phyloP scores from a whole-genome alignment of 2,113 vertebrate genomes.

The Oreochromis aureus region DNA sequence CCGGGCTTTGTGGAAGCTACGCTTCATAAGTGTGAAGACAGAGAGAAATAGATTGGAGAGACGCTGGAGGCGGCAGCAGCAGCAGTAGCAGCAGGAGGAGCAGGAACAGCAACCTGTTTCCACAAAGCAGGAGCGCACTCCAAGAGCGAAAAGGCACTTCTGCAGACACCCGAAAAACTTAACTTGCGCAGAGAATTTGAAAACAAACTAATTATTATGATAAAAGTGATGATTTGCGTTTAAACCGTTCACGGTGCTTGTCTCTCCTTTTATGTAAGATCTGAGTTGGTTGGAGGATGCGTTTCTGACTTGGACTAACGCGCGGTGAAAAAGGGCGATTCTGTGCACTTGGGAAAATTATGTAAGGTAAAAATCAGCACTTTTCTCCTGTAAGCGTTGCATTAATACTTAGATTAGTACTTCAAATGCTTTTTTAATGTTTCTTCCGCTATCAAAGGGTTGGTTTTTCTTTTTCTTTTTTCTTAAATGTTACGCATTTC shows the following conservation, averaged over 20 bases:
- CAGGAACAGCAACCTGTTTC: not conserved
- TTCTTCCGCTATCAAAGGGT: not conserved
- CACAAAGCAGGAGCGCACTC: conserved; percentile 22
- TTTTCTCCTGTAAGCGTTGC: not conserved
- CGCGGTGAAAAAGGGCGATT: conserved; percentile 46
- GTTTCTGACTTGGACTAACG: conserved; percentile 63
- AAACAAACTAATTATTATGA: not conserved
- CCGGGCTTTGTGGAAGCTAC: conserved; percentile 38
- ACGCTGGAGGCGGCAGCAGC: conserved; percentile 15
- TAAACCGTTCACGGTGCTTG: not conserved
- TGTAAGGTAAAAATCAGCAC: conserved; percentile 70
- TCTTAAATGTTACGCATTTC: not conserved
- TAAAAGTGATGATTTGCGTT: not conserved
- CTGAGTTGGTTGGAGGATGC: conserved; percentile 32
- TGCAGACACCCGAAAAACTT: not conserved
- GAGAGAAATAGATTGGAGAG: conserved; percentile 33
- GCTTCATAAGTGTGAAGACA: conserved; percentile 67
- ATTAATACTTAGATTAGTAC: not conserved
- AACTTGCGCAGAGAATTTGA: not conserved
- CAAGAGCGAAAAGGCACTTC: not conserved
- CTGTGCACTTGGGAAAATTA: conserved; percentile 64
- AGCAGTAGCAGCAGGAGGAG: not conserved
- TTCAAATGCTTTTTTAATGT: not conserved
- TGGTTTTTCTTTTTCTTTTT: not conserved
- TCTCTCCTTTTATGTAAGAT: conserved; percentile 3